phyloP scores from a whole-genome alignment of 2,113 vertebrate genomes.

The Odontophorus gujanensis region DNA sequence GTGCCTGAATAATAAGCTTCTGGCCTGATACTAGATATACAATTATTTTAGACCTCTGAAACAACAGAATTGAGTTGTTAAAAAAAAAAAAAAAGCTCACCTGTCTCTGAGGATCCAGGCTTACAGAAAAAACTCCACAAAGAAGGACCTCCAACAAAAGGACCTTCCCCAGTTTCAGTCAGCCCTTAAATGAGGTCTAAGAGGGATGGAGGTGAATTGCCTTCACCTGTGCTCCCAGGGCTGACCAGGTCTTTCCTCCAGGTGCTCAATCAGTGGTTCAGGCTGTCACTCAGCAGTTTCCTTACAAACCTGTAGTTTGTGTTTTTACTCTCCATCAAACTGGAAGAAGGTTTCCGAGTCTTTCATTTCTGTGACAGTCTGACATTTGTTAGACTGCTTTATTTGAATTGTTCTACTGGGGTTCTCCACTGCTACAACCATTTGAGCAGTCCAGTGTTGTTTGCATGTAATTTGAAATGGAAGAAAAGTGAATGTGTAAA shows the following conservation, averaged over 20 bases:
- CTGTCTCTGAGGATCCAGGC: no score
- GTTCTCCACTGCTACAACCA: background rate
- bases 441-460: background rate
- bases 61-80: no score
- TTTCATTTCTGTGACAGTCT: constrained; percentile 1
- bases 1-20: background rate
- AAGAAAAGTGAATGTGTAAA: background rate
- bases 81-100: no score
- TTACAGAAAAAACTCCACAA: no score
- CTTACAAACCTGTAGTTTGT: background rate
- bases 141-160: no score
- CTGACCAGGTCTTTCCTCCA: no score
- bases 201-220: no score
- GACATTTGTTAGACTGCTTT: constrained; percentile 44
- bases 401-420: background rate
- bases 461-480: background rate
- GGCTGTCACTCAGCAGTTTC: no score
- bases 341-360: constrained; percentile 15
- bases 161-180: no score
- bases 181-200: no score
- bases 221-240: no score
- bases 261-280: no score
- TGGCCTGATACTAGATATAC: background rate
- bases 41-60: background rate
- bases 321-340: constrained; percentile 27